Percentiles rank a stretch among this genome's conserved stretches.
Evolutionary conservation across 2,888 invertebrate species (phyloP).

Genomic region (Nomada goodeniana): DNA sequence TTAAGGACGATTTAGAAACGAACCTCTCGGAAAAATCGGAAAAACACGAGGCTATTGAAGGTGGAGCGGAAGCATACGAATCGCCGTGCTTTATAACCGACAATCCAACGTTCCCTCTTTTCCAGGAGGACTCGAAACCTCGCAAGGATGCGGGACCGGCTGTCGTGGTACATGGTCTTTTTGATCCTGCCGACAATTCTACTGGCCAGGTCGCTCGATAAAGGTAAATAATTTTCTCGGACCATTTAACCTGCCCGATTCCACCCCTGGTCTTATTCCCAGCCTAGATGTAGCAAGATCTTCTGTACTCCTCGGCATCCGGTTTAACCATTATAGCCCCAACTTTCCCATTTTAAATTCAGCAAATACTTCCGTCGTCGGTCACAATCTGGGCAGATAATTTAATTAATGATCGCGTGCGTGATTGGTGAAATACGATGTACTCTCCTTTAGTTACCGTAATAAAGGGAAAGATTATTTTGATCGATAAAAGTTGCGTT

Average conservation of each 20-base stretch:
- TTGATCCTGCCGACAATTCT: conserved; percentile 83
- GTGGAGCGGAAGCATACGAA: conserved; percentile 41
- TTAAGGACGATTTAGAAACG: conserved; percentile 11
- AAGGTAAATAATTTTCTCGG: conserved; percentile 78
- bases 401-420: conserved; percentile 23
- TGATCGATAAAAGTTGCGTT: background rate
- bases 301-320: conserved; percentile 15
- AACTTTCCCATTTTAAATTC: conserved; percentile 13
- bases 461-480: background rate
- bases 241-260: conserved; percentile 39
- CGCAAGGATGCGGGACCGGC: conserved; percentile 83
- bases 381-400: background rate
- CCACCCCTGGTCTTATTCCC: background rate
- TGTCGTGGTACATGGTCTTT: conserved; percentile 84
- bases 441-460: background rate
- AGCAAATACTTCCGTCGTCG: conserved; percentile 5
- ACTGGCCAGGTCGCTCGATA: conserved; percentile 84
- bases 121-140: conserved; percentile 77
- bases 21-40: conserved; percentile 22
- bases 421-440: background rate
- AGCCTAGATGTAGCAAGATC: conserved; percentile 30
- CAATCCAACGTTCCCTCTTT: conserved; percentile 43
- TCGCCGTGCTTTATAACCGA: conserved; percentile 33
- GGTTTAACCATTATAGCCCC: conserved; percentile 35
- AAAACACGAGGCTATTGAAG: conserved; percentile 18